Evolutionary conservation across 2,888 invertebrate species (phyloP).

Genomic region (Eristalis tenax): DNA sequence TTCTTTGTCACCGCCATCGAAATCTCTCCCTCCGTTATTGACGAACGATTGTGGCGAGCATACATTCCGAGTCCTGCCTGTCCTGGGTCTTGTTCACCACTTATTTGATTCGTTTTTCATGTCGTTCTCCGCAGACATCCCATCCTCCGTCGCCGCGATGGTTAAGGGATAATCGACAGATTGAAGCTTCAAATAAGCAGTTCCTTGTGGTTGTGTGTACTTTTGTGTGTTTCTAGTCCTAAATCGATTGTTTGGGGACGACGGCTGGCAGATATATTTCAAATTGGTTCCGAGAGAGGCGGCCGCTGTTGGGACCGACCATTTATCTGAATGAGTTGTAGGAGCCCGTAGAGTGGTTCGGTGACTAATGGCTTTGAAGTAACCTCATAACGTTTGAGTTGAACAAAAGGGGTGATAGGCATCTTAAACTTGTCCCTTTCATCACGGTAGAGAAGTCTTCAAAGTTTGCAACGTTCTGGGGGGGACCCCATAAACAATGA

Average conservation of each 20-base stretch:
- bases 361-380: not conserved
- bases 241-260: conserved; percentile 33
- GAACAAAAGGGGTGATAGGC: not conserved
- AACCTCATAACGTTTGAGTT: not conserved
- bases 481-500: not conserved
- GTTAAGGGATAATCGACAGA: conserved; percentile 56
- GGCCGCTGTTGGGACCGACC: not conserved
- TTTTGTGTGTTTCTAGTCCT: conserved; percentile 9
- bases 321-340: conserved; percentile 9
- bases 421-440: not conserved
- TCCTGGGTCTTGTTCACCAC: not conserved
- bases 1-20: not conserved
- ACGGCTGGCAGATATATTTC: not conserved
- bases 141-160: not conserved
- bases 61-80: not conserved
- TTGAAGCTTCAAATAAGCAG: conserved; percentile 23
- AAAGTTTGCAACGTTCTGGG: not conserved
- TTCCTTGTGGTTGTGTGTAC: conserved; percentile 28
- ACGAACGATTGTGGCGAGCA: conserved; percentile 2
- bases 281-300: not conserved
- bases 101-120: conserved; percentile 17
- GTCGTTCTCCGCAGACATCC: not conserved
- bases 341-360: not conserved
- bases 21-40: too few species aligned
- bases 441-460: not conserved